Evolutionary conservation across 2,113 vertebrate species (phyloP), one percentile per base, ranked within the genome.

Genomic region (Nesogale talazaci): DNA sequence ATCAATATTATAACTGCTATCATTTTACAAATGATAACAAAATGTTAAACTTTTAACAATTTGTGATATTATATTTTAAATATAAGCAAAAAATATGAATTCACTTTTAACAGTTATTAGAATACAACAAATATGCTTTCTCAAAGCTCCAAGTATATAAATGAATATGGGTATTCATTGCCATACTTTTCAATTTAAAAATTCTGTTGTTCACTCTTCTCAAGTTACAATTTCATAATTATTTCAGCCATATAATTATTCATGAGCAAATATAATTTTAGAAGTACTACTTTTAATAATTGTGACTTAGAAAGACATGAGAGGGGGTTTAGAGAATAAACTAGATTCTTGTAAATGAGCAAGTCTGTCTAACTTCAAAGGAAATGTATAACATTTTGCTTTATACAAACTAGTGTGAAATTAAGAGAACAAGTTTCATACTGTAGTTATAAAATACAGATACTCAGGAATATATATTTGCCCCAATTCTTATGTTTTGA

Each of bases 221-320:
- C 4, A 4, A 90, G 29, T 20, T 38, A 76, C 29, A 83, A 22
- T 40, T 52, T 80, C 69, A 84, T 69, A 84, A 90, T 81, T 87
- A 92, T 52, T 78, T 87, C 52, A 36, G 46, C 46, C 46, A 52
- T 52, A 52, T 63, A 87, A 46, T 80, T 93, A 89, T 63, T 42
- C 25, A 40, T 20, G 7, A 88, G 3, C 69, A 86, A 70, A 42
- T 11, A n/a, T 42, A 22, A 85, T 75, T 94, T 86, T 69, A 88
- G 38, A 10, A 82, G 56, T 72, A 86, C 42, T 74, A 31, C 4
- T 77, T 27, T 63, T 79, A 80, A 1, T 22, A 90, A 85, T 4
- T 80, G 29, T 75, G 86, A 91, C 81, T 88, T 88, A 65, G 85
- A 46, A 93, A 90, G 92, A 69, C 63, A 63, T 42, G 20, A 83